Conservation (phyloP, 2,113 vertebrate genomes). For the Prionailurus bengalensis region DNA sequence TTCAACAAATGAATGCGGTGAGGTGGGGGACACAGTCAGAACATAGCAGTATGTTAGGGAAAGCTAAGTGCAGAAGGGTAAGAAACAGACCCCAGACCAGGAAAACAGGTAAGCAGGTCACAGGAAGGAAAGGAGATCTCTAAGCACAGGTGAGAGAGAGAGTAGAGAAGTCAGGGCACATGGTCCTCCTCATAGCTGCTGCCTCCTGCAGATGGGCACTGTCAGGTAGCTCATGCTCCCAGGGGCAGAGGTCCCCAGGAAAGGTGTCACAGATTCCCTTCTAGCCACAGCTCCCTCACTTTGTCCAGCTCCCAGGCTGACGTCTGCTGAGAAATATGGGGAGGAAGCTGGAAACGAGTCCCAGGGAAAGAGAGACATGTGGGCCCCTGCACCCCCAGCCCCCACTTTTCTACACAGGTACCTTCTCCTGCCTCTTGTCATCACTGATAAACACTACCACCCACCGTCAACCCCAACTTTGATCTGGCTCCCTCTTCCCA, state of each 20-base stretch:
- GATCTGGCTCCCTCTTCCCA: not conserved
- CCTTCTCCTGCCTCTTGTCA: not conserved
- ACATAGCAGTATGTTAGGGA: not conserved
- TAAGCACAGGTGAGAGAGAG: not conserved
- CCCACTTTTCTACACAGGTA: not conserved
- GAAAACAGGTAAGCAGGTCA: not conserved
- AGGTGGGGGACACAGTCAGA: not conserved
- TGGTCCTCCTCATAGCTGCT: too few relatives aligned
- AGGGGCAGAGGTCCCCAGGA: slow-evolving; percentile 47
- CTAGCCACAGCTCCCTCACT: slow-evolving; percentile 92
- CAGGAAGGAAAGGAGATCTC: not conserved
- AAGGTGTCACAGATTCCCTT: slow-evolving; percentile 89
- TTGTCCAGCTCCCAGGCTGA: slow-evolving; percentile 90
- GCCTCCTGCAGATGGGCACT: not conserved
- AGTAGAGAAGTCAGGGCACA: not conserved
- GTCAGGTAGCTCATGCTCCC: slow-evolving; percentile 84
- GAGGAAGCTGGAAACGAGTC: not conserved
- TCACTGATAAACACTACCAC: not conserved
- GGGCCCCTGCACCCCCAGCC: not conserved
- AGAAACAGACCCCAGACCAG: not conserved
- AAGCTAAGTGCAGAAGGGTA: not conserved
- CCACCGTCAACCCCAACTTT: not conserved
- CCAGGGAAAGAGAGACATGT: not conserved
- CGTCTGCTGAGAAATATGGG: slow-evolving; percentile 85
- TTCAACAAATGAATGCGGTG: not conserved